Evolutionary conservation across 2,888 invertebrate species (phyloP).

Genomic region (Rhimphoctona megacephalus): DNA sequence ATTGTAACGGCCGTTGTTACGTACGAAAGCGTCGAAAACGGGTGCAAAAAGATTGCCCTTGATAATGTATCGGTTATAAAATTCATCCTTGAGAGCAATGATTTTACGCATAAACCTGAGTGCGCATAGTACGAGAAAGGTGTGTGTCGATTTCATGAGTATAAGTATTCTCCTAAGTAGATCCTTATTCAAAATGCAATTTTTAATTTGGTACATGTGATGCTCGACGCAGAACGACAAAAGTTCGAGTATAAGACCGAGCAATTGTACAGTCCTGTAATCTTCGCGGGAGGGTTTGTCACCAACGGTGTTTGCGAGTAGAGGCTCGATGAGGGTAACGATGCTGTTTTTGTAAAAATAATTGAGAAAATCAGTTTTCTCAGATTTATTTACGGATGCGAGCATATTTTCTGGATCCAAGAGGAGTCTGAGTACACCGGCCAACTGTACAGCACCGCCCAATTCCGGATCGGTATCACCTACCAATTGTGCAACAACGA

Average conservation of each 20-base stretch:
- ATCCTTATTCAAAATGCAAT: slow-evolving; percentile 98
- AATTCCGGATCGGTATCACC: slow-evolving; percentile 98
- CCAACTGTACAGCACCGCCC: slow-evolving; percentile 98
- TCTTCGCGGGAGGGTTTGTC: slow-evolving; percentile 97
- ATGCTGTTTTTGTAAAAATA: slow-evolving; percentile 99
- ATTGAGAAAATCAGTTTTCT: slow-evolving; percentile 98
- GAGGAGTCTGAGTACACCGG: slow-evolving; percentile 96
- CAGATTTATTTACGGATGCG: slow-evolving; percentile 95
- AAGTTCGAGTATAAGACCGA: slow-evolving; percentile 97
- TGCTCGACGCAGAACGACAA: slow-evolving; percentile 99
- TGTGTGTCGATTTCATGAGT: slow-evolving; percentile 98
- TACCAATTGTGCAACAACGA: slow-evolving; percentile 99
- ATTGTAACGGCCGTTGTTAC: slow-evolving; percentile 99
- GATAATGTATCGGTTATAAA: slow-evolving; percentile 98
- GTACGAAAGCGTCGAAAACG: slow-evolving; percentile 97
- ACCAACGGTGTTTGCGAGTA: slow-evolving; percentile 96
- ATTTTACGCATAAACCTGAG: slow-evolving; percentile 98
- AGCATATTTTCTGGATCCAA: slow-evolving; percentile 99
- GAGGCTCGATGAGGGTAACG: slow-evolving; percentile 97
- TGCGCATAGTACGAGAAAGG: slow-evolving; percentile 98
- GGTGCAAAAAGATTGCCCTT: slow-evolving; percentile 98
- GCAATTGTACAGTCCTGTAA: slow-evolving; percentile 97
- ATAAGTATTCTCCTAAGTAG: slow-evolving; percentile 97
- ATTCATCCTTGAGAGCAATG: slow-evolving; percentile 98
- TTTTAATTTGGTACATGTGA: slow-evolving; percentile 99